Base-by-base conservation (phyloP, 30 jellyfish, hydroid and myxozoan species). In the Chrysaora quinquecirrha region DNA sequence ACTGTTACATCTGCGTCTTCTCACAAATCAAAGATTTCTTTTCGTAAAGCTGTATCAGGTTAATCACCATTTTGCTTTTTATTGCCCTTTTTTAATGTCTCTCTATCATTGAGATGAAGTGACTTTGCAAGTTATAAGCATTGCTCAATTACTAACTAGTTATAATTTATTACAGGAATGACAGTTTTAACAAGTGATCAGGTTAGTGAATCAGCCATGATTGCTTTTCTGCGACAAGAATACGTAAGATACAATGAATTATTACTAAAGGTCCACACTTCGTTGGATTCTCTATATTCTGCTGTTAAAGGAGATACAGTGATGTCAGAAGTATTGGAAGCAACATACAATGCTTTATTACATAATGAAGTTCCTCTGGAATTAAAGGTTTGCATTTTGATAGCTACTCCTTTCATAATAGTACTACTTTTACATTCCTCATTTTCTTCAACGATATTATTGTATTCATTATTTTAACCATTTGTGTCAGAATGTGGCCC, bases 301-400 rank as follows among this genome's bases (percentile, higher is more conserved):
- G 97, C 97, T 11, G 81, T 89, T 16, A 67, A 34, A 24, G 97
- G 97, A 3, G 87, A 82, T 21, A 65, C 70, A 2, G 82, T 89
- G 30, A 65, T 89, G 82, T 71, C 90, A 18, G 97, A 89, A 63
- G 35, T 29, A 3, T 79, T 80, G 46, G 95, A 82, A 32, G 84
- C 71, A 23, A 65, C 84, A 1, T 75, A 85, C 47, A 21, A 65
- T 2, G 73, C 87, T 11, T 48, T 89, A n/a, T 29, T 82, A 43
- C 94, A 74, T 25, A 81, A 89, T 49, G 69, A 70, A 10, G 87
- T 89, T 27, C 97, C 97, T 18, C 63, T 25, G 19, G 70, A 80
- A 69, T 89, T 95, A 93, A 62, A 78, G 89, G 97, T 88, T 67
- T 7, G 81, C 16, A 16, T 43, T 43, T 9, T 43, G 58, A 6